Conservation (phyloP, 1,140 invertebrate genomes). For the Ganaspis sp. region DNA sequence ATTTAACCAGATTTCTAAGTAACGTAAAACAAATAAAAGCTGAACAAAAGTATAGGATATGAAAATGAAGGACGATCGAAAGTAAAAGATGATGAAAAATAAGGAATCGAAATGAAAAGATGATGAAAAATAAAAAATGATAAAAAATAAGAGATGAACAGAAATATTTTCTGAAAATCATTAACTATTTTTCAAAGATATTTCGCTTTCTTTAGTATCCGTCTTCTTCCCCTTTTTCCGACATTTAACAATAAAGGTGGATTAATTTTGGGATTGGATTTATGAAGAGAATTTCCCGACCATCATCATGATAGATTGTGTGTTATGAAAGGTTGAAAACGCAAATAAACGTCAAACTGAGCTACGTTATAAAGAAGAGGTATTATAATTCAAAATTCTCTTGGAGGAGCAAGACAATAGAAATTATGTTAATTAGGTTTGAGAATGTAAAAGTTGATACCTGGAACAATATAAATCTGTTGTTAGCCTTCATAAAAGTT, state of each 20-base stretch:
- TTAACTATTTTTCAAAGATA: background rate
- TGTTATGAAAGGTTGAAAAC: background rate
- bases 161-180: no score
- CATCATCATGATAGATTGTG: background rate
- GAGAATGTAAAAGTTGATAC: constrained; percentile 45
- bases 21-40: no score
- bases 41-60: no score
- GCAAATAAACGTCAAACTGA: background rate
- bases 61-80: no score
- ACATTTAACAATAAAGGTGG: background rate
- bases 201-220: no score
- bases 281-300: background rate
- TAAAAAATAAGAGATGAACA: no score
- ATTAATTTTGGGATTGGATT: background rate
- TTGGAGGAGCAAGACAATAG: constrained; percentile 45
- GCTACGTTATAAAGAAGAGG: background rate
- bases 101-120: no score
- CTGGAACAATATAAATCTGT: constrained; percentile 42
- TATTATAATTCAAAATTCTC: constrained; percentile 52
- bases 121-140: no score
- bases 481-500: background rate
- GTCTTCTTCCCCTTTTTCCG: background rate
- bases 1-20: no score
- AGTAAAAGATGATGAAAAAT: no score
- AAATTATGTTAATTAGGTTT: constrained; percentile 56